phyloP scores from a whole-genome alignment of 2,888 invertebrate species.

The Idaea dimidiata region DNA sequence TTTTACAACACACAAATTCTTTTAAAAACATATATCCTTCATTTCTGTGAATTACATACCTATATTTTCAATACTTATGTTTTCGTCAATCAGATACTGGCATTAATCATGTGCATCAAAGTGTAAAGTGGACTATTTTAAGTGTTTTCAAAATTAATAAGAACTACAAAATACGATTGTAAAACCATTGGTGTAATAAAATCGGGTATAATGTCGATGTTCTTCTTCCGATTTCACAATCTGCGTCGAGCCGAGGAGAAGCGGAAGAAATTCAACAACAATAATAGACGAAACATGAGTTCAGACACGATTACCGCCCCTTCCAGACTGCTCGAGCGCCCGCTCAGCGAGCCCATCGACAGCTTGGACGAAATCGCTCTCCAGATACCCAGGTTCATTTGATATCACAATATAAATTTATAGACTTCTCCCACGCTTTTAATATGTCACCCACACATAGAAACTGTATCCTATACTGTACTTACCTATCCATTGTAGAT shows the following conservation, averaged over 20 bases:
- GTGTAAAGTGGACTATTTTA: conserved; percentile 1
- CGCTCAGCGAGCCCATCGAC: conserved; percentile 92
- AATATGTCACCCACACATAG: background rate
- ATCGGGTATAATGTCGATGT: conserved; percentile 91
- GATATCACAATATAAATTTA: background rate
- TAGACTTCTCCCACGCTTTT: background rate
- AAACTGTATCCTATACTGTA: background rate
- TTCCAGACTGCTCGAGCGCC: conserved; percentile 90
- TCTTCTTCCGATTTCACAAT: conserved; percentile 97
- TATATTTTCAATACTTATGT: background rate
- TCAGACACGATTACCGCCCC: conserved; percentile 86
- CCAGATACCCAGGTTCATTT: conserved; percentile 92
- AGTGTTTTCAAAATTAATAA: conserved; percentile 9
- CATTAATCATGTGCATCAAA: background rate
- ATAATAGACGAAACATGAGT: conserved; percentile 52
- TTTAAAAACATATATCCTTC: background rate
- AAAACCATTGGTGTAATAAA: conserved; percentile 27
- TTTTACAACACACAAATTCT: background rate
- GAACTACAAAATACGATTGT: conserved; percentile 2
- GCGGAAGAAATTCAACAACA: conserved; percentile 49
- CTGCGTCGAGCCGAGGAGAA: conserved; percentile 91
- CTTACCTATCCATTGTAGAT: background rate
- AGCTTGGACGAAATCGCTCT: conserved; percentile 95
- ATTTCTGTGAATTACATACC: background rate
- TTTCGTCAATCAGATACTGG: background rate